A percentile compares a stretch with the other conserved stretches of the same genome.
phyloP scores from a whole-genome alignment of 1,140 invertebrate genomes.

The Drosophila equinoxialis region DNA sequence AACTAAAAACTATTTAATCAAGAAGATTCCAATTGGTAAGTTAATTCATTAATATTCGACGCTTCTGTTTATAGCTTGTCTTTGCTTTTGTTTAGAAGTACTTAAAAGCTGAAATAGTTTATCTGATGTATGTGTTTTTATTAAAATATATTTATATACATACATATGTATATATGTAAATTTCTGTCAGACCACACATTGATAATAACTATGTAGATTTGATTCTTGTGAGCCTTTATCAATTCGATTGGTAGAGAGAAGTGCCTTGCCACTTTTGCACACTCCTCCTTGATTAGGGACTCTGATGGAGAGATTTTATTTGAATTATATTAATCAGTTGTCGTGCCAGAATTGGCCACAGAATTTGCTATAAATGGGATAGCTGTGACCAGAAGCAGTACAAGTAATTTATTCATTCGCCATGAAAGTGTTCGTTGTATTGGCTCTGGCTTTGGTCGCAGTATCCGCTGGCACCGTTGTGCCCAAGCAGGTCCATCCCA shows the following conservation, averaged over 20 bases:
- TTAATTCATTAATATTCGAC: too few relatives aligned
- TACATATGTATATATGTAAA: too few relatives aligned
- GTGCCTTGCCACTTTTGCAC: background rate
- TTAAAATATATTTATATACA: background rate
- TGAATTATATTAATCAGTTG: conserved; percentile 3
- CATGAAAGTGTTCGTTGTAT: conserved; percentile 54
- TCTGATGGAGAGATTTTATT: background rate
- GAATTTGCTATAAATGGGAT: conserved; percentile 5
- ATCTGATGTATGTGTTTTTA: background rate
- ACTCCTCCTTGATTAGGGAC: conserved; percentile 7
- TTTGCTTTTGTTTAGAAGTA: background rate
- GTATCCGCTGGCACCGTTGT: conserved; percentile 26
- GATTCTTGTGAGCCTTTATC: conserved; percentile 7
- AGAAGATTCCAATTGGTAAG: too few relatives aligned
- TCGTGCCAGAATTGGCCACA: background rate
- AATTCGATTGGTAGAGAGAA: background rate
- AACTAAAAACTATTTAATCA: too few relatives aligned
- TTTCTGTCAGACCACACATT: too few relatives aligned
- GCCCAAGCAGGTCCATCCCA: conserved; percentile 29
- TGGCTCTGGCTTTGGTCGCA: conserved; percentile 39
- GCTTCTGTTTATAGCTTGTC: too few relatives aligned
- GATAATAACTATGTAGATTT: too few relatives aligned
- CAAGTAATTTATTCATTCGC: background rate
- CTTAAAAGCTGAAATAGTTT: background rate
- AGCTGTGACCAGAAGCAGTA: background rate